Evolutionary conservation across 2,888 invertebrate species (phyloP).

Genomic region (Monoplex corrugatus): DNA sequence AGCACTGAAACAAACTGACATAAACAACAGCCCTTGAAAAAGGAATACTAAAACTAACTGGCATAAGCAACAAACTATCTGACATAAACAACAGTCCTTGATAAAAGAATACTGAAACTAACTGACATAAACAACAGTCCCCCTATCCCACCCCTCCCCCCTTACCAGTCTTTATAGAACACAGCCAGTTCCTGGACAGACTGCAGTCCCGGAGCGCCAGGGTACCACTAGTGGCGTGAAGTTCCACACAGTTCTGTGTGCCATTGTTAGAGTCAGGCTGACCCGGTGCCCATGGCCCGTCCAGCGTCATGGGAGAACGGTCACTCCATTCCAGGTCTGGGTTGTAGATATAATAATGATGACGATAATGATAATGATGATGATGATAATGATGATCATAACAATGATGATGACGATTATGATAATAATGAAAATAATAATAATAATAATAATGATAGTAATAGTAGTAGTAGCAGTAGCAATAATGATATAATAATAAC

Average conservation of each 20-base stretch:
- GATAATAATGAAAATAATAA: not conserved
- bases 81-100: too few relatives aligned
- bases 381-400: not conserved
- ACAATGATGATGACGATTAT: not conserved
- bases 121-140: too few relatives aligned
- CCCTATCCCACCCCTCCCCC: too few relatives aligned
- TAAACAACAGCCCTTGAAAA: too few relatives aligned
- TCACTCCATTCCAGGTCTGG: constrained; percentile 67
- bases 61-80: too few relatives aligned
- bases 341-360: too few relatives aligned
- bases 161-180: too few relatives aligned
- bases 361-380: too few relatives aligned
- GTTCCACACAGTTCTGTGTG: constrained; percentile 65
- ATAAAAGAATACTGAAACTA: too few relatives aligned
- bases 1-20: too few relatives aligned
- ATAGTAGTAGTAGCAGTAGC: not conserved
- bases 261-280: constrained; percentile 66
- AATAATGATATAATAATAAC: not conserved
- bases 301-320: constrained; percentile 57
- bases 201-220: constrained; percentile 64
- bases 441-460: not conserved
- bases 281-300: constrained; percentile 60
- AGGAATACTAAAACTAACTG: too few relatives aligned
- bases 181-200: constrained; percentile 63
- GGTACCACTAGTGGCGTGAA: constrained; percentile 54